Percentiles rank a stretch among this genome's conserved stretches.
Evolutionary conservation across 2,113 vertebrate species (phyloP).

Genomic region (Sorex fumeus): DNA sequence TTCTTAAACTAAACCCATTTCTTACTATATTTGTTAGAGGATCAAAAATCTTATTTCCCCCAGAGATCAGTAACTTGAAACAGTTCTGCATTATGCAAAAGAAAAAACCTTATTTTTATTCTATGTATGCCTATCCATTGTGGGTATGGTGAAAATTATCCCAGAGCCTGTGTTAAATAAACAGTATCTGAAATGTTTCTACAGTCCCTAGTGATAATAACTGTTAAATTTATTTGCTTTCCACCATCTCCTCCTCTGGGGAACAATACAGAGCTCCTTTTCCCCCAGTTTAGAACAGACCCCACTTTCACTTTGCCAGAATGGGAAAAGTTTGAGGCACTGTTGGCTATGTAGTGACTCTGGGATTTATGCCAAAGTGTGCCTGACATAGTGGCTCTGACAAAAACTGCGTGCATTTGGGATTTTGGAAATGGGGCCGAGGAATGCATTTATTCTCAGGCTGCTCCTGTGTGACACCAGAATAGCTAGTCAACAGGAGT

Average conservation of each 20-base stretch:
- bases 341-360: not conserved
- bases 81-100: conserved; percentile 48
- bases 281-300: conserved; percentile 17
- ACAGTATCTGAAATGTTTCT: conserved; percentile 21
- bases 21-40: conserved; percentile 22
- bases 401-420: conserved; percentile 13
- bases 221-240: conserved; percentile 59
- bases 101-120: conserved; percentile 46
- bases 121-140: not conserved
- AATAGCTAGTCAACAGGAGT: conserved; percentile 1
- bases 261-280: not conserved
- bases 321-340: not conserved
- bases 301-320: not conserved
- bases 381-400: conserved; percentile 7
- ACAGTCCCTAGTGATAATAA: conserved; percentile 5
- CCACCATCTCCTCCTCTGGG: not conserved
- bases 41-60: conserved; percentile 17
- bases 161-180: conserved; percentile 55
- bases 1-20: conserved; percentile 61
- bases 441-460: conserved; percentile 13
- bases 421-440: conserved; percentile 25
- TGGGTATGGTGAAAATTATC: conserved; percentile 30
- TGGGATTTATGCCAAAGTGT: conserved; percentile 59
- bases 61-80: conserved; percentile 46
- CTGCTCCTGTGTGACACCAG: conserved; percentile 25